Base-by-base conservation (phyloP, 2,888 invertebrate species). In the Thymelicus sylvestris region DNA sequence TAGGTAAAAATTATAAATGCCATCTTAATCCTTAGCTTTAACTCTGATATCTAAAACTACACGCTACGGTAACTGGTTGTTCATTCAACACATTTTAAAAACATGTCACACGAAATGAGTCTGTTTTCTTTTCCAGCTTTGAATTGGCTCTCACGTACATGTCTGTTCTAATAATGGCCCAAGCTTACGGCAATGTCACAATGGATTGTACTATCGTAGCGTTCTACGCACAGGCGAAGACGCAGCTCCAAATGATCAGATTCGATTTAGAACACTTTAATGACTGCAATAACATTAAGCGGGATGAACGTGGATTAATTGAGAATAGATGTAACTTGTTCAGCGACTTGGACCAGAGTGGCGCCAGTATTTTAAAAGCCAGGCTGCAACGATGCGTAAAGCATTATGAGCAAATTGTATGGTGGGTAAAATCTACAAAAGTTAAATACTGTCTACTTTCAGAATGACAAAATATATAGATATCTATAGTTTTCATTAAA, bases 121-220 rank as follows among this genome's bases (percentile, higher is more conserved):
- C 52, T 62, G 41, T 41, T 67, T 31, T 67, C 15, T 8, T 63
- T 88, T 88, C 71, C 80, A 92, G 92, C 48, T 91, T 89, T 75
- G 82, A 81, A 72, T 39, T 88, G 66, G 83, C 83, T 0, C 73
- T 84, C 38, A 75, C 82, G 2, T 90, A 87, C 74, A 86, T 89
- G 83, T 79, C 80, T 6, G 72, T 87, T 19, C 68, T 85, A 19
- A 84, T 90, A 74, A 81, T 81, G 10, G 72, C 86, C 10, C 91
- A 91, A 84, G 92, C 83, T 0, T 89, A 83, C 66, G 90, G 86
- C 0, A 86, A 90, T 72, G 86, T 86, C 2, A 89, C 90, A 7
- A 83, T 91, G 88, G 92, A 92, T 68, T 91, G 91, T 63, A 89
- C 87, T 2, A 87, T 92, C 12, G 88, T 89, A 3, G 82, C 86